A percentile compares a stretch with the other conserved stretches of the same genome.
Evolutionary conservation across 2,888 invertebrate genomes (phyloP).

Genomic region (Aporophyla nigra): DNA sequence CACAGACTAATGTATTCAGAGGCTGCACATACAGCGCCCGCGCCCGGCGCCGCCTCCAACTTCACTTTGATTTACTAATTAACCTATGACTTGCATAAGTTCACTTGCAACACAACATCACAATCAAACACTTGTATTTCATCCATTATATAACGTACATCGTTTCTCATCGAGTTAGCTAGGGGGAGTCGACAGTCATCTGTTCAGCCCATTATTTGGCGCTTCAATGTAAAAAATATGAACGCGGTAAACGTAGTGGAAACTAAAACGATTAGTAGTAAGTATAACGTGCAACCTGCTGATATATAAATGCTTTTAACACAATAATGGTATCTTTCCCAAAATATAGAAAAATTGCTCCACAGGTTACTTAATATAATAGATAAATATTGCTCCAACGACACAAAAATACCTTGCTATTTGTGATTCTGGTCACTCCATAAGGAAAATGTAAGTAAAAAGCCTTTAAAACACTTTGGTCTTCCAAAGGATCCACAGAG

Average conservation of each 20-base stretch:
- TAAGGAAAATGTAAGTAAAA: slow-evolving; percentile 25
- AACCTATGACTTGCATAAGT: slow-evolving; percentile 68
- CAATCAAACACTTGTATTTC: slow-evolving; percentile 60
- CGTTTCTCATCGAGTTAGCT: slow-evolving; percentile 77
- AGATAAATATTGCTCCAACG: neutral
- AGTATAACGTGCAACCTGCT: slow-evolving; percentile 56
- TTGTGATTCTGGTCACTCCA: slow-evolving; percentile 23
- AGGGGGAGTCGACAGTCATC: slow-evolving; percentile 73
- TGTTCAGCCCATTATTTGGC: slow-evolving; percentile 75
- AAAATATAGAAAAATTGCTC: slow-evolving; percentile 1
- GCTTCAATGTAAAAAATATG: slow-evolving; percentile 74
- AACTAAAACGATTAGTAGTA: slow-evolving; percentile 71
- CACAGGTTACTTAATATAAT: neutral
- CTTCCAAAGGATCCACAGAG: neutral
- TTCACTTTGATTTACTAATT: slow-evolving; percentile 79
- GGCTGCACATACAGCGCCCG: slow-evolving; percentile 74
- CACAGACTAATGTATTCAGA: slow-evolving; percentile 87
- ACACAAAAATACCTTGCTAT: slow-evolving; percentile 3
- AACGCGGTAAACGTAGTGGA: slow-evolving; percentile 74
- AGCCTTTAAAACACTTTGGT: slow-evolving; percentile 17
- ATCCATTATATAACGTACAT: slow-evolving; percentile 51
- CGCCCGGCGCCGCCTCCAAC: slow-evolving; percentile 67
- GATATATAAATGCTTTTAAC: slow-evolving; percentile 33
- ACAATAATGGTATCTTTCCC: neutral
- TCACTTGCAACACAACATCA: slow-evolving; percentile 59